Evolutionary conservation across 1,140 invertebrate species (phyloP), one percentile per base, ranked within the genome.

Genomic region (Drosophila gunungcola): DNA sequence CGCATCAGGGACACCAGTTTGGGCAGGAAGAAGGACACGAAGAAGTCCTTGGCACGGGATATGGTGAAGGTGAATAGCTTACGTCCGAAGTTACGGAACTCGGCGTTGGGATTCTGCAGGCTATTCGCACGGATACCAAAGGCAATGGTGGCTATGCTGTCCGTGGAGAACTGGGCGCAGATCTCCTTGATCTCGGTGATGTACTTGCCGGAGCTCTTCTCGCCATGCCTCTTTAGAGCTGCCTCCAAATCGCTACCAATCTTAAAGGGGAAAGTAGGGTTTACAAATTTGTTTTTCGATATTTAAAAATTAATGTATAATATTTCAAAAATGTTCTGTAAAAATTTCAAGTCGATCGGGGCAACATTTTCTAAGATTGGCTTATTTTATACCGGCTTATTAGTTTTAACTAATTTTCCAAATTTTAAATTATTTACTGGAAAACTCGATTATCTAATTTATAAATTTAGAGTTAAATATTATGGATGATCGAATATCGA

Each of bases 111-210:
- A 70, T 94, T 90, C 13, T 90, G 90, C n/a, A 95, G 76, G 3
- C 93, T 93, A 41, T 94, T 93, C 3, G 94, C 93, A 46, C 94
- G 92, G 61, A 95, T 91, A n/a, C 94, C 95, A 76, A 94, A 95
- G 4, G 93, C 94, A 58, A 93, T 93, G 3, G 93, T 94, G 3
- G 94, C 94, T 39, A 95, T 95, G 4, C 94, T 93, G 81, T 95
- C 94, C 9, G 94, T 94, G 5, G 93, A 93, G 63, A 93, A 95
- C 63, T 93, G 93, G 0, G 93, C 86, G 56, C 93, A 92, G 32
- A 94, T 29, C 34, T 94, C 93, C 78, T 93, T 94, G 3, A 93
- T 73, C 13, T 93, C 90, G 1, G 72, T 53, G 0, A 73, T 51
- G 7, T 60, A 86, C 3, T 16, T 48, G 0, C 16, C 43, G 0